A percentile compares a stretch with the other conserved stretches of the same genome.
Evolutionary conservation across 2,797 vertebrate genomes (phyloP).

Genomic region (Nasua narica): DNA sequence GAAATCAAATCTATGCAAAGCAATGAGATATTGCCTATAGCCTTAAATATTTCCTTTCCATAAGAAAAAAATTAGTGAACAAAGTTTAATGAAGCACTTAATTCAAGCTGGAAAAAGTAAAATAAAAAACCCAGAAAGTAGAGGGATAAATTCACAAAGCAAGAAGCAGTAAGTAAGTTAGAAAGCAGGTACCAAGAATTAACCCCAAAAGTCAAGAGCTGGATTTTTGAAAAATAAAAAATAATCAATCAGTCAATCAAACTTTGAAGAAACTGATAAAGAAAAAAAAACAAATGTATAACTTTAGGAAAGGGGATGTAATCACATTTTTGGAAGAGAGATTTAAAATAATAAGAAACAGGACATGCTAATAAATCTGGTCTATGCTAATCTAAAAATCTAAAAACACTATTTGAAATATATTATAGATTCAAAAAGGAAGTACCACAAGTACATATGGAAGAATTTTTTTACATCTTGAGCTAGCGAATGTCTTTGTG

Average conservation of each 20-base stretch:
- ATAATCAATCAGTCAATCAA: too few relatives aligned
- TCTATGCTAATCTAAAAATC: neutral
- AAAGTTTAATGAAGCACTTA: neutral
- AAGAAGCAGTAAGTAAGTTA: neutral
- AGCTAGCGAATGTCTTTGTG: neutral
- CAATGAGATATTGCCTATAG: neutral
- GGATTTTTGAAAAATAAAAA: neutral
- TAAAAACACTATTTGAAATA: neutral
- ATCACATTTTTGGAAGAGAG: neutral
- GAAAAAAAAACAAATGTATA: neutral
- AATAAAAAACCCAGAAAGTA: neutral
- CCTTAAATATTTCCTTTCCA: neutral
- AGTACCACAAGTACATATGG: neutral
- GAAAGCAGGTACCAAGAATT: neutral
- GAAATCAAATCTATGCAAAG: slow-evolving; percentile 6
- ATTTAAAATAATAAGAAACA: slow-evolving; percentile 4
- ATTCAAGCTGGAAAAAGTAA: neutral
- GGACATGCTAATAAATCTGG: neutral
- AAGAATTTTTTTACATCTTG: neutral
- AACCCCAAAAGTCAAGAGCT: neutral
- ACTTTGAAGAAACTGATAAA: neutral
- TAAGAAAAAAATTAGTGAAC: neutral
- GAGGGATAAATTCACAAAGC: neutral
- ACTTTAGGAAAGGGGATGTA: neutral
- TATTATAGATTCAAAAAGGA: slow-evolving; percentile 18